Evolutionary conservation across 1,140 invertebrate species (phyloP).

Genomic region (Saxidomus purpurata): DNA sequence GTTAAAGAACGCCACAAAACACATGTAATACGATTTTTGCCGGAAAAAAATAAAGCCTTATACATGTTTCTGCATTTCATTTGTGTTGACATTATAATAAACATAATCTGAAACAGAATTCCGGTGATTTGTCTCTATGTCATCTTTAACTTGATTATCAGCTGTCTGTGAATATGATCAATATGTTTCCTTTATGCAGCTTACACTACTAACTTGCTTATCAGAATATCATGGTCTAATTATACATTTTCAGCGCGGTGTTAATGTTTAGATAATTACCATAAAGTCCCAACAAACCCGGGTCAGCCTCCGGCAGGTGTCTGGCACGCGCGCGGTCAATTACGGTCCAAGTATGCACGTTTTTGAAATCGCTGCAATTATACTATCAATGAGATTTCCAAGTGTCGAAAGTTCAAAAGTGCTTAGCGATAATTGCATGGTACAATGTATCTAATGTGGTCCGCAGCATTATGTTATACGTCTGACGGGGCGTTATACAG

Average conservation of each 20-base stretch:
- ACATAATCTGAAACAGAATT: neutral
- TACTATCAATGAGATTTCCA: neutral
- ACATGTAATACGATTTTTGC: no score
- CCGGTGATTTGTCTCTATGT: neutral
- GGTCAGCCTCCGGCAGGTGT: neutral
- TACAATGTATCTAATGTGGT: neutral
- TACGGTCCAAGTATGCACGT: neutral
- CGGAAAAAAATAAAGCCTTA: no score
- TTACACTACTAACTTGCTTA: neutral
- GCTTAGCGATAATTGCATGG: constrained; percentile 4
- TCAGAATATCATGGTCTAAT: neutral
- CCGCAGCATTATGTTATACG: neutral
- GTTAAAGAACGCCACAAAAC: no score
- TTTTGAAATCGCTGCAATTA: neutral
- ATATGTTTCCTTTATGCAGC: neutral
- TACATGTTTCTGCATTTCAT: no score
- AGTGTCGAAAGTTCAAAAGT: constrained; percentile 18
- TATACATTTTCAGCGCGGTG: neutral
- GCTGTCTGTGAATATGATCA: neutral
- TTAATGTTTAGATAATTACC: constrained; percentile 19
- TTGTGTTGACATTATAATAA: neutral
- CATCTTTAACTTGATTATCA: neutral
- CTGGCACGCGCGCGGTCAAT: constrained; percentile 24
- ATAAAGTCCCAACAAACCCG: neutral
- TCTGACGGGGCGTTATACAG: neutral